Evolutionary conservation across 2,888 invertebrate species (phyloP).

Genomic region (Acanthosepion lycidas): DNA sequence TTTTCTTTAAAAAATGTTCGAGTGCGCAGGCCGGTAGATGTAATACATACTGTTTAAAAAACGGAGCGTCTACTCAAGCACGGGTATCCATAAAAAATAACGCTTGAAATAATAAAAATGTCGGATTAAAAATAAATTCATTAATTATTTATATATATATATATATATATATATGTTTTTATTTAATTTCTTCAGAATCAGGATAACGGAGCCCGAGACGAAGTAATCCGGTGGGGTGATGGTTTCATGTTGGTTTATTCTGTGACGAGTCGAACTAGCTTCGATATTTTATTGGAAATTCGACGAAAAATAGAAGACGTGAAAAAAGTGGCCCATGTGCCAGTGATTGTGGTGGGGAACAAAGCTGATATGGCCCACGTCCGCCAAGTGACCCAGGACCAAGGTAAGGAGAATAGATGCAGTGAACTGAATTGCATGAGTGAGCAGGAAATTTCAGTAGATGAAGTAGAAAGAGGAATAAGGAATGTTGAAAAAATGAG

Average conservation of each 20-base stretch:
- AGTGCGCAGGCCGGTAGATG: too few relatives aligned
- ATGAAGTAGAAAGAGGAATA: neutral
- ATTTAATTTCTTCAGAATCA: constrained; percentile 61
- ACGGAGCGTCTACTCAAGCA: too few relatives aligned
- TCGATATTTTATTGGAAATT: constrained; percentile 63
- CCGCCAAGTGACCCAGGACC: constrained; percentile 67
- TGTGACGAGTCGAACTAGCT: constrained; percentile 65
- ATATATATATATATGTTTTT: neutral
- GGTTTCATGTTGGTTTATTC: constrained; percentile 70
- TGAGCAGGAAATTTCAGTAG: neutral
- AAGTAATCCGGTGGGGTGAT: constrained; percentile 70
- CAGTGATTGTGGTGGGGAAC: constrained; percentile 69
- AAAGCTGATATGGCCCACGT: constrained; percentile 70
- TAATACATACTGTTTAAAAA: too few relatives aligned
- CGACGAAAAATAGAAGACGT: constrained; percentile 65
- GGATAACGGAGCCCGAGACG: constrained; percentile 67
- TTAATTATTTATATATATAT: neutral
- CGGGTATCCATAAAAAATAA: too few relatives aligned
- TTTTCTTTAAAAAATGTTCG: too few relatives aligned
- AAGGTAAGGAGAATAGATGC: constrained; percentile 59
- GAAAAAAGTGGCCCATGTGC: constrained; percentile 64
- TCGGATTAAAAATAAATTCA: too few relatives aligned
- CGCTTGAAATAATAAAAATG: too few relatives aligned
- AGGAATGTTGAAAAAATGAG: neutral
- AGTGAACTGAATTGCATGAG: neutral